Percentiles rank a stretch among this genome's conserved stretches.
phyloP scores from a whole-genome alignment of 2,113 vertebrate genomes.

The Odocoileus virginianus region DNA sequence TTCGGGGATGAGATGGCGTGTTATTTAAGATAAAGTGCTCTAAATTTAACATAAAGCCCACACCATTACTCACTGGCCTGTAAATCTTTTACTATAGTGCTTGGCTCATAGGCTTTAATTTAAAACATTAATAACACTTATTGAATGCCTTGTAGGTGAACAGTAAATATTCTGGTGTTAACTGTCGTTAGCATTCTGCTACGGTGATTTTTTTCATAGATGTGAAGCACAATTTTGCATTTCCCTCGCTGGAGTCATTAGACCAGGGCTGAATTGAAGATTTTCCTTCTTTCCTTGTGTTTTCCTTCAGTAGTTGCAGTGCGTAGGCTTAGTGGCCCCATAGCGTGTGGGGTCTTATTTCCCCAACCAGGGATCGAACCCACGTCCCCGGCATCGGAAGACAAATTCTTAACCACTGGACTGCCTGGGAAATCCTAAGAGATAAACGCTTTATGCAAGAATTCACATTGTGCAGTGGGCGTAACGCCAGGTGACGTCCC shows the following conservation, averaged over 20 bases:
- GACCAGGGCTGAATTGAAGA: not conserved
- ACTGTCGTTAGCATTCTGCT: accelerated
- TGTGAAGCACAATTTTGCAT: accelerated
- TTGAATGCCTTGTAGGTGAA: not conserved
- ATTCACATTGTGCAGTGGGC: accelerated
- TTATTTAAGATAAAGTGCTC: not conserved
- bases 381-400: not conserved
- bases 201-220: accelerated
- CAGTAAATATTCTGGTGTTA: accelerated
- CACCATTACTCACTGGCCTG: not conserved
- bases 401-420: not conserved
- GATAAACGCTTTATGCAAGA: not conserved
- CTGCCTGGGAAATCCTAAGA: not conserved
- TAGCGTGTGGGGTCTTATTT: not conserved
- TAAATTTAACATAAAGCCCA: not conserved
- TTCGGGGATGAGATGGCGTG: not conserved
- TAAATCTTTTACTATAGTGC: not conserved
- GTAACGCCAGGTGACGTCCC: accelerated
- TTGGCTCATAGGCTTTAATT: not conserved
- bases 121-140: not conserved
- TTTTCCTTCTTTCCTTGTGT: not conserved
- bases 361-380: not conserved
- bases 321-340: not conserved
- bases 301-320: not conserved
- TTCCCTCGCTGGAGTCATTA: accelerated